phyloP scores from a whole-genome alignment of 2,888 invertebrate species.

The Dasysyrphus tricinctus region DNA sequence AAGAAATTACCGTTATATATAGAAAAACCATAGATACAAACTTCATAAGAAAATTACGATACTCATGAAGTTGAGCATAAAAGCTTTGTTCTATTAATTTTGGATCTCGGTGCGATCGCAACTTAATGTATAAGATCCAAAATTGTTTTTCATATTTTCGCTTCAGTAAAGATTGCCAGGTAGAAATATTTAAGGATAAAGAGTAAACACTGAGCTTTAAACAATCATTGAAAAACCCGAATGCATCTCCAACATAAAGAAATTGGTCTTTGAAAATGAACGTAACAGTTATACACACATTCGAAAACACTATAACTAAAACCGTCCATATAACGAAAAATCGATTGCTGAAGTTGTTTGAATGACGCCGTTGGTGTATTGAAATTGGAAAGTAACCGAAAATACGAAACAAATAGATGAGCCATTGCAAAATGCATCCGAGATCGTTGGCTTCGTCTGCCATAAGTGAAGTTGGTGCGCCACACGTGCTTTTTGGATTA shows the following conservation, averaged over 20 bases:
- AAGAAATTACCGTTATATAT: not conserved
- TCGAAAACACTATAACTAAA: conserved; percentile 71
- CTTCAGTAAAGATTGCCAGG: conserved; percentile 33
- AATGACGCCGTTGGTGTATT: conserved; percentile 38
- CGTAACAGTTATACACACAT: conserved; percentile 17
- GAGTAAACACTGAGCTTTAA: conserved; percentile 77
- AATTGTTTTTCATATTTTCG: conserved; percentile 34
- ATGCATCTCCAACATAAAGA: conserved; percentile 76
- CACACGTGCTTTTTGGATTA: conserved; percentile 16
- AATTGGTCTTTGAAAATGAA: conserved; percentile 75
- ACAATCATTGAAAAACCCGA: conserved; percentile 78
- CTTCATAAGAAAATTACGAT: conserved; percentile 22
- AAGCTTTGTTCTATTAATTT: not conserved
- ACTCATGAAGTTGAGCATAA: conserved; percentile 32
- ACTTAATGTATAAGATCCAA: conserved; percentile 40
- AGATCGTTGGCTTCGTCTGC: not conserved
- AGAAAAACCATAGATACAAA: not conserved
- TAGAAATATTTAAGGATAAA: conserved; percentile 76
- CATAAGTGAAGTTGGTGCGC: not conserved
- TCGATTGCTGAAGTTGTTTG: conserved; percentile 41
- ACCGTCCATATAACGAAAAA: conserved; percentile 76
- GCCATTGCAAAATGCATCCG: conserved; percentile 58
- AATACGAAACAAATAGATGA: conserved; percentile 78
- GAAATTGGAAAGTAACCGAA: conserved; percentile 78
- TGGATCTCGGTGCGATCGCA: conserved; percentile 37